Base-by-base conservation (phyloP, 2,113 vertebrate genomes). In the Ameiurus melas region DNA sequence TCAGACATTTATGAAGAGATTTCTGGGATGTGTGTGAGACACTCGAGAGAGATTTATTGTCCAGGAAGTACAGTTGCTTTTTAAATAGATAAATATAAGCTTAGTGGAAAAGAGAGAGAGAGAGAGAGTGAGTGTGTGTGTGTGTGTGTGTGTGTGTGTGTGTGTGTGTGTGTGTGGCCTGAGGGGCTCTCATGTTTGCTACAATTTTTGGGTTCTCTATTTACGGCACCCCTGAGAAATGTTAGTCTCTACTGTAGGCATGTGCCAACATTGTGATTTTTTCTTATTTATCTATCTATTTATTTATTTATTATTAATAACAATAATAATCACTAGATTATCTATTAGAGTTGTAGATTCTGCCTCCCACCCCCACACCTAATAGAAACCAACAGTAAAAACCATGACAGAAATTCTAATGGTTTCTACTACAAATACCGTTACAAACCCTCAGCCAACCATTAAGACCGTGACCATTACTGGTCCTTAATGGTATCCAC, bases 131-230 rank as follows among this genome's bases (percentile, higher is more conserved):
- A 39, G 70, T 71, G 70, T 71, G 68, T 73, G 70, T 73, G 71
- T 73, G 71, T 73, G 16, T 75, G 71, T 71, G 70, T 71, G 70
- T 71, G 68, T 73, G 70, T 73, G 71, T 73, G 71, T 73, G 71
- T 43, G 68, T 36, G 68, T 33, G 66, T 70, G 16, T 75, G 71
- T 71, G 70, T 39, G 70, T 71, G 70, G 39, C 39, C 3, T 43
- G 39, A 43, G 39, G 39, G 39, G 19, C 17, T 58, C 57, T 62
- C 58, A 25, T 62, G 58, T 62, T 25, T 62, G 57, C 57, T 58
- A 0, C 4, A 20, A 60, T 1, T 62, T 62, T 62, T 62, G 60
- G 60, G 60, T 62, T 62, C 64, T 68, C 30, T 30, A 68, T 30
- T 68, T 68, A 30, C 30, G n/a, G n/a, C 12, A 68, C 64, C 64